Evolutionary conservation across 2,113 vertebrate species (phyloP), one percentile per base, ranked within the genome.

Genomic region (Tetrax tetrax): DNA sequence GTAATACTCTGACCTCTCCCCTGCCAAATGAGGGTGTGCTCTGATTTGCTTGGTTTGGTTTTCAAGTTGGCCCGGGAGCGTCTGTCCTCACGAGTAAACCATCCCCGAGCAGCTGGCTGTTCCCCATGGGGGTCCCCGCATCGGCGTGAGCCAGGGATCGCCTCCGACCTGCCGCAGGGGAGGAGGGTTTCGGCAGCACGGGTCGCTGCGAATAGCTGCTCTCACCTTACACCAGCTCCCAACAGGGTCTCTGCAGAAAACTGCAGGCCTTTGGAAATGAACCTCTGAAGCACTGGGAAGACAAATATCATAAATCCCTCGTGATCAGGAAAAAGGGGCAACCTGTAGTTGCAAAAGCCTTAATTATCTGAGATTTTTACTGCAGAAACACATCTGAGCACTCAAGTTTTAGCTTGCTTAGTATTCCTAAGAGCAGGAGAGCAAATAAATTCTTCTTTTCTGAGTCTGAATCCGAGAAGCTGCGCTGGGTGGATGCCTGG

Each of bases 111-210:
- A 14, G 38, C 15, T 5, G 33, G 23, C 16, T 35, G 24, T 4
- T 57, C 33, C 23, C 51, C 0, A 0, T 3, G 33, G 37, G 35
- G 4, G 70, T 35, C 43, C 72, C 12, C 12, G 7, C 18, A 9
- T 0, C 27, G 7, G 37, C 1, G 1, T 0, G 3, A 66, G 79
- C 47, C 47, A 22, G 45, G 0, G 53, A 31, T 68, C 63, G 25
- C 33, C 54, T 64, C n/a, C 1, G 3, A 20, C 23, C 31, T 33
- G 11, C 4, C 0, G 12, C 29, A 72, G 21, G 37, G 41, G 19
- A 93, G 63, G 12, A 72, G 57, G 35, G 20, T 45, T 83, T 74
- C 1, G 7, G 77, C 69, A 87, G 50, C 11, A 25, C 4, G 0
- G 1, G 2, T 59, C 43, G 18, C 48, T 0, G 2, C 9, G 5